Conservation (phyloP, 2,113 vertebrate genomes). For the Aleadryas rufinucha region DNA sequence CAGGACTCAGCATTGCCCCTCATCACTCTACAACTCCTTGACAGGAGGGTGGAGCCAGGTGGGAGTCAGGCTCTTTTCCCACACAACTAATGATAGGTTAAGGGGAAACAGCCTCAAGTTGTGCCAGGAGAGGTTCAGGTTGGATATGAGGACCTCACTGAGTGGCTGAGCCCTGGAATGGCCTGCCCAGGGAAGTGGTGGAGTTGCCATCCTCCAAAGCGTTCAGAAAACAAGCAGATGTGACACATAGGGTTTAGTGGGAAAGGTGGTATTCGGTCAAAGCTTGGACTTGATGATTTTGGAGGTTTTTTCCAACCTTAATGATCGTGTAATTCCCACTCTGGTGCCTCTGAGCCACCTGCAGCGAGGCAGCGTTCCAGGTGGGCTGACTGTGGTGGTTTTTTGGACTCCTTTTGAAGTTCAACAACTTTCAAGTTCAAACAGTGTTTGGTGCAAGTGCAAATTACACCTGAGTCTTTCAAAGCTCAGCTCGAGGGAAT, state of each 20-base stretch:
- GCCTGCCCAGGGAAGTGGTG: background rate
- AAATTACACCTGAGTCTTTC: background rate
- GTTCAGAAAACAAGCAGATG: background rate
- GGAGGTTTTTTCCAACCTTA: background rate
- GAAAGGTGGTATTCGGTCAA: background rate
- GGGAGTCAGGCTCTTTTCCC: background rate
- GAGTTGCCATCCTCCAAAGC: background rate
- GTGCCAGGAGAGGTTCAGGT: background rate
- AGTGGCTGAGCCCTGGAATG: background rate
- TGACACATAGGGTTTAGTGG: background rate
- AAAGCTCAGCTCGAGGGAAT: background rate
- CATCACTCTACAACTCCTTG: background rate
- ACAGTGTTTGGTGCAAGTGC: background rate
- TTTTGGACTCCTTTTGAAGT: constrained; percentile 10
- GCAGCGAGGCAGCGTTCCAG: background rate
- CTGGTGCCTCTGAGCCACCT: background rate
- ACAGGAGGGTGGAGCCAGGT: background rate
- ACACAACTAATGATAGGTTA: background rate
- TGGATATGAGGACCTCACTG: background rate
- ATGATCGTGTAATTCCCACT: background rate
- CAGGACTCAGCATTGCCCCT: background rate
- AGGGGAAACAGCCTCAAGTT: background rate
- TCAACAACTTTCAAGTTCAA: constrained; percentile 28
- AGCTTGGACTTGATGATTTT: background rate
- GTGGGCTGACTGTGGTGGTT: background rate